Conservation (phyloP, 1,140 invertebrate genomes). For the Chrysomallon squamiferum region DNA sequence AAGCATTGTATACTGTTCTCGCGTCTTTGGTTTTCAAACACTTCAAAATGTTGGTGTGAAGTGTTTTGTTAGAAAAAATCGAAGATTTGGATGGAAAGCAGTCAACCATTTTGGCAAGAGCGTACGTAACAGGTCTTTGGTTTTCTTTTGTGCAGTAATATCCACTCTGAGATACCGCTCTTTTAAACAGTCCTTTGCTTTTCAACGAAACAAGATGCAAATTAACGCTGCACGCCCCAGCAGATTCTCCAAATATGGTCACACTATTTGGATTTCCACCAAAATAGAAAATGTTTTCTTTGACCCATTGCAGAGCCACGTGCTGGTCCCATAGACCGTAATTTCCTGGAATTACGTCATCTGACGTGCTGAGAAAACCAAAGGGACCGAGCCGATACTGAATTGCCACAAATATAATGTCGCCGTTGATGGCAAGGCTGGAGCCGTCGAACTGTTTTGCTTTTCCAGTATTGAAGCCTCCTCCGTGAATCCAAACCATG, state of each 20-base stretch:
- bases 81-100: not conserved
- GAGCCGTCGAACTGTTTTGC: slow-evolving; percentile 44
- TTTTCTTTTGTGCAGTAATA: slow-evolving; percentile 63
- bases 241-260: slow-evolving; percentile 89
- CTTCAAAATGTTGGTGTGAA: not conserved
- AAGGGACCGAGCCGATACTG: slow-evolving; percentile 65
- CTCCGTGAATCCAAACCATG: slow-evolving; percentile 30
- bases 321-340: slow-evolving; percentile 92
- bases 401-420: slow-evolving; percentile 65
- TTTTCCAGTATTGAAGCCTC: slow-evolving; percentile 19
- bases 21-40: not conserved
- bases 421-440: slow-evolving; percentile 49
- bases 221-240: slow-evolving; percentile 72
- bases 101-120: not conserved
- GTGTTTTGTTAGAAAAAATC: not conserved
- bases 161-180: slow-evolving; percentile 55
- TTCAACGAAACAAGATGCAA: slow-evolving; percentile 38
- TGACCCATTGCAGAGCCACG: slow-evolving; percentile 87
- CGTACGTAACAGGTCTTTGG: not conserved
- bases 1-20: not conserved
- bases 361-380: slow-evolving; percentile 68
- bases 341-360: slow-evolving; percentile 72
- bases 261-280: slow-evolving; percentile 86
- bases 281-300: slow-evolving; percentile 86
- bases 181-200: slow-evolving; percentile 49